These are phyloP conservation scores for Plagodis pulveraria DNA, from an alignment of 2,888 invertebrate species.

Conservation along the genomic window DNA sequence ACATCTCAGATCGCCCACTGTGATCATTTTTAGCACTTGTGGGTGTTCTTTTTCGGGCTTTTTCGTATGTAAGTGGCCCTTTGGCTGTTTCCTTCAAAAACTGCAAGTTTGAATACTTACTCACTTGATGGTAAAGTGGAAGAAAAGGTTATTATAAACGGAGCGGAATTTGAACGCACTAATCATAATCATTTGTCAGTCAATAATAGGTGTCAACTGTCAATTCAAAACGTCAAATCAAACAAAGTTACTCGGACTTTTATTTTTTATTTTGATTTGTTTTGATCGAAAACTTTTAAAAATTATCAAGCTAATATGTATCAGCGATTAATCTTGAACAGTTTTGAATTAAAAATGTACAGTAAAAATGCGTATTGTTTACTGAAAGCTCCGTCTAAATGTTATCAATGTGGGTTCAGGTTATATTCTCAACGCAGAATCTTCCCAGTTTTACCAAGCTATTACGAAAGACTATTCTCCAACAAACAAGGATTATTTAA, in stretches of 20 bases:
- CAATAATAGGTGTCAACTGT: slow-evolving; percentile 26
- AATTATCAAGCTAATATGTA: slow-evolving; percentile 54
- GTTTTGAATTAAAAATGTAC: slow-evolving; percentile 66
- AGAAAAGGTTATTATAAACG: no score
- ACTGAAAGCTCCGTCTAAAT: slow-evolving; percentile 54
- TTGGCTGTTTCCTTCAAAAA: no score
- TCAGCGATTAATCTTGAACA: slow-evolving; percentile 64
- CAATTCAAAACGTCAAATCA: background rate
- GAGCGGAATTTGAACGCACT: no score
- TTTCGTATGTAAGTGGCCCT: no score
- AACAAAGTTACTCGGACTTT: slow-evolving; percentile 28
- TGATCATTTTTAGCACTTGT: no score
- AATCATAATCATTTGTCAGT: no score
- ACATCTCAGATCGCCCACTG: no score
- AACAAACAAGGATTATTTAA: slow-evolving; percentile 57
- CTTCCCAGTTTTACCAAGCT: slow-evolving; percentile 56
- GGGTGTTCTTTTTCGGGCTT: no score
- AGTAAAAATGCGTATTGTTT: slow-evolving; percentile 60
- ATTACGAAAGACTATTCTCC: slow-evolving; percentile 63
- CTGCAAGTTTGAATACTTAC: no score
- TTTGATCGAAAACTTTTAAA: slow-evolving; percentile 41
- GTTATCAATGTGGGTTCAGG: slow-evolving; percentile 72
- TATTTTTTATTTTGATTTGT: slow-evolving; percentile 39
- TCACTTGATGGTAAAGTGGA: no score
- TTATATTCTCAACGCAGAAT: slow-evolving; percentile 67